Evolutionary conservation across 2,113 vertebrate genomes (phyloP).

Genomic region (Ciconia boyciana): DNA sequence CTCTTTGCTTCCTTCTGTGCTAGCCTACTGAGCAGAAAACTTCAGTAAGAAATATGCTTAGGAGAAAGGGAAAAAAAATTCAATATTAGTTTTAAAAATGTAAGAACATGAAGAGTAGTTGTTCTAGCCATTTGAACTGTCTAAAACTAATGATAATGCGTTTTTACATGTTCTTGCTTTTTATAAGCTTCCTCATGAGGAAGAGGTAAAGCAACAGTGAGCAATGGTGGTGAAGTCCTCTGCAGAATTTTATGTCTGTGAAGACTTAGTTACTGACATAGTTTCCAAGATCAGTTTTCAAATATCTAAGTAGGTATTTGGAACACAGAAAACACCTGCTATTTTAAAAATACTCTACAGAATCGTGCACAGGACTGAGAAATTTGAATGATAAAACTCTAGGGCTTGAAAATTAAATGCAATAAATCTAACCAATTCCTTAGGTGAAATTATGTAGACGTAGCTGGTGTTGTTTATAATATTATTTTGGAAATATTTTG

Average conservation of each 20-base stretch:
- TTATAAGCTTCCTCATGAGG: neutral
- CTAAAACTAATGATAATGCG: neutral
- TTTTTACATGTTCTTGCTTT: neutral
- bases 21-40: neutral
- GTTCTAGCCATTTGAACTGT: neutral
- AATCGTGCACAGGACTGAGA: neutral
- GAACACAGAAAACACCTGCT: neutral
- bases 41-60: neutral
- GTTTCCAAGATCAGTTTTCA: neutral
- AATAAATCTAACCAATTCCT: neutral
- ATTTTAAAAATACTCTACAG: neutral
- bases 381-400: neutral
- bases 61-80: neutral
- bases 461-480: neutral
- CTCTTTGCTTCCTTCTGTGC: neutral
- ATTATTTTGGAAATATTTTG: neutral
- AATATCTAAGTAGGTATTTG: neutral
- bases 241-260: neutral
- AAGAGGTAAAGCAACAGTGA: neutral
- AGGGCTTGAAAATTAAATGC: neutral
- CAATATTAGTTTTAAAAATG: neutral
- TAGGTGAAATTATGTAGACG: neutral
- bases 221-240: neutral
- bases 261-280: neutral
- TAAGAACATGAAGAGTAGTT: neutral